A percentile compares a stretch with the other conserved stretches of the same genome.
Conservation (phyloP, 2,888 invertebrate genomes). For the Drosophila maculinotata region DNA sequence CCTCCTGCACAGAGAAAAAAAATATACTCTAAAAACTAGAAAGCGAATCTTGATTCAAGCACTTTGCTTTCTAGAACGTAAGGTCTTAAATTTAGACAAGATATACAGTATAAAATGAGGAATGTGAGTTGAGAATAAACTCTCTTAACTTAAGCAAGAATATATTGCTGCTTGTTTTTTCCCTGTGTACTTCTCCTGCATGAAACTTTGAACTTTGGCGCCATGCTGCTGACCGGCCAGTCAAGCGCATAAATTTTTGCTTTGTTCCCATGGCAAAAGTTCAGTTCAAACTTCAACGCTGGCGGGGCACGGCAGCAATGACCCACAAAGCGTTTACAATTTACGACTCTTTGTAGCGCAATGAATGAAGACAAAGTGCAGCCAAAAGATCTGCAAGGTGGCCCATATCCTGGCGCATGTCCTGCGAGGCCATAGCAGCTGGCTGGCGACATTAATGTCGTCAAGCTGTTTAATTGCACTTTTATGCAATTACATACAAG, state of each 20-base stretch:
- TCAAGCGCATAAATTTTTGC: constrained; percentile 69
- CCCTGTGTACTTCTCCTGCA: background rate
- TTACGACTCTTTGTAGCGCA: constrained; percentile 63
- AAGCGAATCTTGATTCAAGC: no score
- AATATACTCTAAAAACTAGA: no score
- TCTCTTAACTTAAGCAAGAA: no score
- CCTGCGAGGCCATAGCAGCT: constrained; percentile 25
- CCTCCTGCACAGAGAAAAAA: background rate
- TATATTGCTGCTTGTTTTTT: no score
- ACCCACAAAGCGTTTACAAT: constrained; percentile 80
- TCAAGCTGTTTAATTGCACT: constrained; percentile 77
- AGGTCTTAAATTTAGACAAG: no score
- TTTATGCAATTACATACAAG: constrained; percentile 69
- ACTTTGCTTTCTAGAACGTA: no score
- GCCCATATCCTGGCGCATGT: constrained; percentile 17
- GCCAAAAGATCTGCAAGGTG: constrained; percentile 20
- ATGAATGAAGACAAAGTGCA: constrained; percentile 78
- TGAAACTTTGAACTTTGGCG: constrained; percentile 80
- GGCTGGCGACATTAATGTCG: constrained; percentile 34
- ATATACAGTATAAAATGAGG: no score
- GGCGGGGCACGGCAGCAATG: constrained; percentile 58
- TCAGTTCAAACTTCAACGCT: constrained; percentile 54
- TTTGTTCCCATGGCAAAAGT: constrained; percentile 45
- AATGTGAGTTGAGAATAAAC: no score
- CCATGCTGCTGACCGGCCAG: constrained; percentile 75